phyloP scores from a whole-genome alignment of 1,140 invertebrate genomes.

The Ostrea denselamellosa region DNA sequence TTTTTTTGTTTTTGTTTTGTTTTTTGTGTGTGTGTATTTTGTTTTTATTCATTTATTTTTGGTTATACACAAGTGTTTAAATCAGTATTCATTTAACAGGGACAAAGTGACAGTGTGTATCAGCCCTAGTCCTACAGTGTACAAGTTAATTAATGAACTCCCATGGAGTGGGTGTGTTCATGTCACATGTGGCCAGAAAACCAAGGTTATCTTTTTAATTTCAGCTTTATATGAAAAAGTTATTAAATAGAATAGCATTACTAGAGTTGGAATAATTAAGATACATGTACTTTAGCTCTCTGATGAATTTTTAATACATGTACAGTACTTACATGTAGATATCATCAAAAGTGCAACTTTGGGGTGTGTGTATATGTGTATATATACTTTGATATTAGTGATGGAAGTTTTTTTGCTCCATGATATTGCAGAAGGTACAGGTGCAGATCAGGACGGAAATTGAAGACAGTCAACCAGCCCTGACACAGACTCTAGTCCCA shows the following conservation, averaged over 20 bases:
- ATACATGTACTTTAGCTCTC: no score
- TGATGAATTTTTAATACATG: no score
- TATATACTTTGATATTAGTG: background rate
- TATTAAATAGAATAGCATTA: no score
- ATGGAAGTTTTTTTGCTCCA: no score
- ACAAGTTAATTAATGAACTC: conserved; percentile 30
- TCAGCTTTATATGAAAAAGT: background rate
- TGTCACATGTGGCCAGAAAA: conserved; percentile 35
- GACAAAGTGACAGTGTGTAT: conserved; percentile 39
- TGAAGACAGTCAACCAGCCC: background rate
- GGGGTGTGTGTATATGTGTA: no score
- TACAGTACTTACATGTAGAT: background rate
- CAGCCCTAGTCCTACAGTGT: conserved; percentile 41
- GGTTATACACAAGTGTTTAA: background rate
- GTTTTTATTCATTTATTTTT: background rate
- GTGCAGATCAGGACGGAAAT: background rate
- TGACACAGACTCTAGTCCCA: background rate
- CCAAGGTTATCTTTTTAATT: conserved; percentile 24
- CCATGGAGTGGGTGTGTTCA: conserved; percentile 46
- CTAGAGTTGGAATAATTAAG: no score
- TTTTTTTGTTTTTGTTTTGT: no score
- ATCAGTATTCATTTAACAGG: background rate
- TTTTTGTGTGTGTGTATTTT: background rate
- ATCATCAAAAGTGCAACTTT: background rate
- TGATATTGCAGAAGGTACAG: background rate